Evolutionary conservation across 2,888 invertebrate species (phyloP), one percentile per base, ranked within the genome.

Genomic region (Eucriotettix oculatus): DNA sequence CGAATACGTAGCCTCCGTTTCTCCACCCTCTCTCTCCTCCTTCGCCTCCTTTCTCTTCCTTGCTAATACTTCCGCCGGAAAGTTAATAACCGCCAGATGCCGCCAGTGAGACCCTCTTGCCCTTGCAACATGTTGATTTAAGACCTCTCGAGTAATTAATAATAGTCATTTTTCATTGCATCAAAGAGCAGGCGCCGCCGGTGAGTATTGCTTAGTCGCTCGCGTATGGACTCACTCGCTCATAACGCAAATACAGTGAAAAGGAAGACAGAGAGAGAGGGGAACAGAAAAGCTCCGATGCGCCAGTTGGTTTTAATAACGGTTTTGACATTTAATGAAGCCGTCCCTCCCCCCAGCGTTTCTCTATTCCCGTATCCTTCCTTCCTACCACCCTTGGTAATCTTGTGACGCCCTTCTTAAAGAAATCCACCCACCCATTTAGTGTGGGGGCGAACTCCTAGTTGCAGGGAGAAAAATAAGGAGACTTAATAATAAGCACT

Each of bases 271-370:
- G 7, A 29, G 29, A 29, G 29, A 29, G 10, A 17, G 53, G 53
- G 53, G 53, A 17, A 9, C 17, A n/a, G n/a, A 29, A 29, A 29
- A 29, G 29, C 29, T 29, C 29, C 57, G 57, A 57, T 48, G 57
- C 52, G 52, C 52, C 57, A 52, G 58, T 52, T 42, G 54, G 58
- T 53, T 58, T 58, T 58, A 58, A 58, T 58, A 58, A 58, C 58
- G 58, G 58, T 53, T 58, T 58, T 58, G 58, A 58, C 58, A 58
- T 58, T 58, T 58, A 58, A 58, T 58, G 58, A 58, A 58, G 57
- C 42, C 48, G 17, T 10, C 44, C 29, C 48, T 16, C 17, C 16
- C 57, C 57, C 16, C 29, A 29, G 29, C 29, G 29, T 29, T 29
- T 29, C 29, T 29, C 29, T 29, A 29, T 29, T 29, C 29, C 29